phyloP scores from a whole-genome alignment of 2,888 invertebrate genomes.

The Elgonia sp. region DNA sequence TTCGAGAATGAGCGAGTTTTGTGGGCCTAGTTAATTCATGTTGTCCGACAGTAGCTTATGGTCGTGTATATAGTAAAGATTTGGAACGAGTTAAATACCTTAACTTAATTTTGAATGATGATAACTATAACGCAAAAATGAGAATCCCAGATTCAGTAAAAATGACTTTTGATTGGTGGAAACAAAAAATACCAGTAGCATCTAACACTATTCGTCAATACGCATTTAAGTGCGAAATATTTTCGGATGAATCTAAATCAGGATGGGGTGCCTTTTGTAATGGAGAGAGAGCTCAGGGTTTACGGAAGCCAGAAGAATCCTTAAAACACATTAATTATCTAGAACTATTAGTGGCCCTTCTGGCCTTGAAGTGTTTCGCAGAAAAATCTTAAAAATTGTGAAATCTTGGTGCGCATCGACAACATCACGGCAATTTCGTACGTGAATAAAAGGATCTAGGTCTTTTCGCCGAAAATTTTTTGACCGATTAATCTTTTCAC shows the following conservation, averaged over 20 bases:
- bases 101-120: background rate
- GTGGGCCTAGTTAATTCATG: slow-evolving; percentile 41
- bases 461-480: no score
- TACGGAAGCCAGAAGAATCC: slow-evolving; percentile 33
- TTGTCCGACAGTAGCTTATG: slow-evolving; percentile 48
- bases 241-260: slow-evolving; percentile 49
- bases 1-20: slow-evolving; percentile 29
- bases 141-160: no score
- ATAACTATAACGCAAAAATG: no score
- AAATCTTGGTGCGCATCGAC: no score
- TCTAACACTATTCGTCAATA: no score
- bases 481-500: no score
- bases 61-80: slow-evolving; percentile 25
- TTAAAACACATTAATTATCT: slow-evolving; percentile 57
- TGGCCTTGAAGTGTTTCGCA: slow-evolving; percentile 62
- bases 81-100: slow-evolving; percentile 46
- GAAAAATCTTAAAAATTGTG: no score
- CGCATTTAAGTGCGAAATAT: slow-evolving; percentile 36
- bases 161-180: no score
- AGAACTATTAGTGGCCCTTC: slow-evolving; percentile 55
- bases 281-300: slow-evolving; percentile 11
- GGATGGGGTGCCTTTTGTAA: slow-evolving; percentile 59
- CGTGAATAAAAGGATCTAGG: no score
- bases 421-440: no score
- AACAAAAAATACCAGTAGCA: no score